A percentile compares a stretch with the other conserved stretches of the same genome.
These are phyloP conservation scores for Heliconius sara DNA, from an alignment of 2,888 invertebrate species.

Conservation along the genomic window DNA sequence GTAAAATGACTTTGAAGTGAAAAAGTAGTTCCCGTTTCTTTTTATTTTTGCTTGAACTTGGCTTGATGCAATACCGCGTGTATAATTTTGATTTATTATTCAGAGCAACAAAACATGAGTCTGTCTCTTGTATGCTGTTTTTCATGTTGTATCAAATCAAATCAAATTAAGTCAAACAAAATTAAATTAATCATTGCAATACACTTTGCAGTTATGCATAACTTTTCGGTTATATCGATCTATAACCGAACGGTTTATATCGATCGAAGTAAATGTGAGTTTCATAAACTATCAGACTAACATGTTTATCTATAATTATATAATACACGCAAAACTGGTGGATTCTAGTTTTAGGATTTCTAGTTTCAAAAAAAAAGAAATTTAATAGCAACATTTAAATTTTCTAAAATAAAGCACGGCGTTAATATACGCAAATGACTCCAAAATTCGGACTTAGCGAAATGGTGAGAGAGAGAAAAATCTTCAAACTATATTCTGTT, in stretches of 20 bases:
- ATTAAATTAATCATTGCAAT: not conserved
- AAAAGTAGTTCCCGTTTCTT: too few relatives aligned
- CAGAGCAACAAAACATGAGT: not conserved
- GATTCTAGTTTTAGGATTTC: not conserved
- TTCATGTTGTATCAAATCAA: not conserved
- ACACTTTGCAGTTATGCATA: not conserved
- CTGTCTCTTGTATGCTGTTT: not conserved
- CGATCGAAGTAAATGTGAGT: conserved; percentile 1
- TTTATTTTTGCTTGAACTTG: not conserved
- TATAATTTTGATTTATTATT: not conserved
- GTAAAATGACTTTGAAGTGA: not conserved
- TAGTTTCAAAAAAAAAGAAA: too few relatives aligned
- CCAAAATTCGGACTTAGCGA: too few relatives aligned
- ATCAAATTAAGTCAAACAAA: not conserved
- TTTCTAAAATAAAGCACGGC: too few relatives aligned
- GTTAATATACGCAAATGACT: too few relatives aligned
- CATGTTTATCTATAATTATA: not conserved
- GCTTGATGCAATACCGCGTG: not conserved
- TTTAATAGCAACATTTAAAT: too few relatives aligned
- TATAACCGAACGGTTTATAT: not conserved
- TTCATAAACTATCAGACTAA: conserved; percentile 3
- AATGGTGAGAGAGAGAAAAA: too few relatives aligned
- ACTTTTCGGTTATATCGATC: too few relatives aligned
- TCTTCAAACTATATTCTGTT: too few relatives aligned
- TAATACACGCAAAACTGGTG: not conserved